Conservation (phyloP, 2,113 vertebrate species). For the Microcebus griseorufus region DNA sequence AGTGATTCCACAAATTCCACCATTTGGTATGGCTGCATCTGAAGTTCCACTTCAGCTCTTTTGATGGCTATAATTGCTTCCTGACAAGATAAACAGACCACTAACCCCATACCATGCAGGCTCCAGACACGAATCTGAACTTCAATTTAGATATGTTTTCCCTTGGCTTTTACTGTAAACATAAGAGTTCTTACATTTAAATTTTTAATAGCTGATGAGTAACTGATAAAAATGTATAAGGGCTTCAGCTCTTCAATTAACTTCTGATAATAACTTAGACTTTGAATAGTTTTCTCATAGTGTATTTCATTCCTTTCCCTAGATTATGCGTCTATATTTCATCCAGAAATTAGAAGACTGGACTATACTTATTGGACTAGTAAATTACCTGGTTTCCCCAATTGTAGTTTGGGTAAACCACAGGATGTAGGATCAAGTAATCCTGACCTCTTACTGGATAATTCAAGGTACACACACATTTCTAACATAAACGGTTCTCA, state of each 20-base stretch:
- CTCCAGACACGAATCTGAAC: neutral
- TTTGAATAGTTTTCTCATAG: neutral
- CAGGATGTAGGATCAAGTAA: conserved; percentile 24
- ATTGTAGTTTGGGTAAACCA: conserved; percentile 22
- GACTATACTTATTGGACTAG: conserved; percentile 17
- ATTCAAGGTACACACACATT: neutral
- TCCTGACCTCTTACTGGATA: conserved; percentile 17
- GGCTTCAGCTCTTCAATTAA: conserved; percentile 12
- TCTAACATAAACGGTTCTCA: conserved; percentile 50
- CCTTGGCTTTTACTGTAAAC: neutral
- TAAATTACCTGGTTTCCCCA: conserved; percentile 45
- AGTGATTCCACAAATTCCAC: neutral
- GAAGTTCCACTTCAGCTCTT: neutral
- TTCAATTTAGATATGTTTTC: neutral
- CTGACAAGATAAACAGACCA: neutral
- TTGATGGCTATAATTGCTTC: neutral
- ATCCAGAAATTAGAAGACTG: conserved; percentile 3
- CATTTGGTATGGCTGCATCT: neutral
- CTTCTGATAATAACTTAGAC: neutral
- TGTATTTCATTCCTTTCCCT: conserved; percentile 24
- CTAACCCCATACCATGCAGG: neutral
- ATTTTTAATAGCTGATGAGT: neutral
- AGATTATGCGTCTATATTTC: conserved; percentile 39
- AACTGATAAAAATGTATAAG: conserved; percentile 35
- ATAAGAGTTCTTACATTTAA: neutral